Percentiles rank a stretch among this genome's conserved stretches.
These are phyloP conservation scores for Epicauta chinensis DNA, from an alignment of 1,140 invertebrate genomes.

Conservation along the genomic window DNA sequence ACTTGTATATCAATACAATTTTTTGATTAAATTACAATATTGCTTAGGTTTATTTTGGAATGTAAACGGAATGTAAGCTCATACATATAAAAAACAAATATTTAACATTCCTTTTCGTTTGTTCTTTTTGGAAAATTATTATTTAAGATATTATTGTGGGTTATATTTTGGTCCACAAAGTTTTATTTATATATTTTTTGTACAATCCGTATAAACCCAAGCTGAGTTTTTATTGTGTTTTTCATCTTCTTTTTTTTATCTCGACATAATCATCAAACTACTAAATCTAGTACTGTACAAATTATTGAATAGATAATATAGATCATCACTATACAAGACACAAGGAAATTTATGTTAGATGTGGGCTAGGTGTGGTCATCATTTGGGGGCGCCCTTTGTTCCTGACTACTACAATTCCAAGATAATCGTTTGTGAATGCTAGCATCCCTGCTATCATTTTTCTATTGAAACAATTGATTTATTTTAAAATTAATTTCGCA, in stretches of 20 bases:
- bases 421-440: conserved; percentile 60
- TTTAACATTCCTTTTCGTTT: conserved; percentile 8
- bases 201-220: conserved; percentile 30
- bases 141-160: conserved; percentile 29
- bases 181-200: conserved; percentile 4
- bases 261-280: too few relatives aligned
- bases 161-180: conserved; percentile 30
- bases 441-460: conserved; percentile 49
- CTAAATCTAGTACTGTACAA: conserved; percentile 33
- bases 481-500: neutral
- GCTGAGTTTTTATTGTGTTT: conserved; percentile 10
- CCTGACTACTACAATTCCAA: conserved; percentile 53
- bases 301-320: conserved; percentile 28
- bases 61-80: conserved; percentile 31
- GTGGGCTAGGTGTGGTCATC: conserved; percentile 39
- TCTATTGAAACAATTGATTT: conserved; percentile 42
- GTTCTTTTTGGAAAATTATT: conserved; percentile 4
- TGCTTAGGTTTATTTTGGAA: conserved; percentile 30
- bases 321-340: conserved; percentile 32
- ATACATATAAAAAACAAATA: conserved; percentile 16
- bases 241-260: conserved; percentile 4
- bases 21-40: conserved; percentile 28
- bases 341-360: conserved; percentile 30
- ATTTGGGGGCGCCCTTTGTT: conserved; percentile 27
- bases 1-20: conserved; percentile 9